Base-by-base conservation (phyloP, 1,140 invertebrate species). In the Zaprionus ghesquierei region DNA sequence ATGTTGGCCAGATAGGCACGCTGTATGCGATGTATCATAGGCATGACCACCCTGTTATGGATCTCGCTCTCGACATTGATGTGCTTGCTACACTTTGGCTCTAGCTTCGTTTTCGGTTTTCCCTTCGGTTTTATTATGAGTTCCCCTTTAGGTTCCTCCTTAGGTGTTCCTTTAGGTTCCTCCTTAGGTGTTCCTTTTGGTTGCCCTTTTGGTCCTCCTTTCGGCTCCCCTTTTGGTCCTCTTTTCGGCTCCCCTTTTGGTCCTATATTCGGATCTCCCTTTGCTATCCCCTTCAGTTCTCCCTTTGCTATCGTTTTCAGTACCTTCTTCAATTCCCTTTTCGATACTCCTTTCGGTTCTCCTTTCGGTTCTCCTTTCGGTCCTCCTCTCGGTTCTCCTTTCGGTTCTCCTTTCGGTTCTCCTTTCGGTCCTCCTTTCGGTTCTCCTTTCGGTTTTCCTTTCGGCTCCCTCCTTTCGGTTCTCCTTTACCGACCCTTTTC, bases 1-100 rank as follows among this genome's bases (percentile, higher is more conserved):
- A 63, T 31, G 18, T 27, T 51, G 46, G 9, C 5, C 2, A 10
- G 13, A 18, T 63, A 63, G 1, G 33, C 22, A 18, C 60, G 60
- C 10, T 62, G 60, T 13, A 62, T n/a, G 13, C 60, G 46, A 2
- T 20, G 22, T 18, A 62, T 53, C 12, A 63, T 35, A 3, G 60
- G 60, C 1, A 6, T 10, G 0, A 31, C 25, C 2, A 62, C 46
- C 29, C 8, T 35, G 8, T 9, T 25, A 35, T 53, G 13, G 20
- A 62, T 25, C 13, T 22, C 2, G 18, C 9, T 22, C 20, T 46
- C 18, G 18, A 46, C 18, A 46, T 44, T 2, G 3, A 1, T 13
- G 4, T 15, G 13, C 2, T 38, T 38, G 2, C 2, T 4, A 0
- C 5, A 5, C 13, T 38, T 38, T 0, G 25, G 6, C 1, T 38